Percentiles rank a stretch among this genome's conserved stretches.
These are phyloP conservation scores for Plutomurus gul DNA, from an alignment of 1,140 invertebrate species.

Conservation along the genomic window DNA sequence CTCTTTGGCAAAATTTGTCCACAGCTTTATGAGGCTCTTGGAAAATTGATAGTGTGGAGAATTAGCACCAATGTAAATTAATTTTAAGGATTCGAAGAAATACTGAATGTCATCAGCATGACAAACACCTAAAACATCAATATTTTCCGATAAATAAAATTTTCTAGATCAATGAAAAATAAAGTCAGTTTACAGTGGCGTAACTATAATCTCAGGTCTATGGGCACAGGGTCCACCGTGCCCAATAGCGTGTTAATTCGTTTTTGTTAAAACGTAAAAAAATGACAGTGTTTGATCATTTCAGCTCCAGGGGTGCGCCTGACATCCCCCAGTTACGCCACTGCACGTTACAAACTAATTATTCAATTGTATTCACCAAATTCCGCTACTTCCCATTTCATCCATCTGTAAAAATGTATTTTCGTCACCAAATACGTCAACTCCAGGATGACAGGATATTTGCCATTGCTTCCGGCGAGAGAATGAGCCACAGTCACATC, in stretches of 20 bases:
- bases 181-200: too few relatives aligned
- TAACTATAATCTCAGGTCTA: too few relatives aligned
- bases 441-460: conserved; percentile 5
- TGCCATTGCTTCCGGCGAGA: neutral
- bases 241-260: too few relatives aligned
- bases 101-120: conserved; percentile 20
- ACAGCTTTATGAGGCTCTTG: conserved; percentile 5
- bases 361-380: neutral
- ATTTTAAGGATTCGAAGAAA: neutral
- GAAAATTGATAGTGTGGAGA: conserved; percentile 32
- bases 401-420: conserved; percentile 10
- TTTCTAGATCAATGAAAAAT: neutral
- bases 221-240: too few relatives aligned
- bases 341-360: neutral
- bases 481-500: neutral
- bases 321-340: too few relatives aligned
- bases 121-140: conserved; percentile 26
- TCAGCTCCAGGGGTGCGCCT: too few relatives aligned
- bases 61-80: neutral
- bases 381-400: neutral
- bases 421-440: neutral
- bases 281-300: too few relatives aligned
- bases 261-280: too few relatives aligned
- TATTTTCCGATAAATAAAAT: neutral
- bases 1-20: conserved; percentile 15